These are phyloP conservation scores for Synanthedon tipuliformis DNA, from an alignment of 2,888 invertebrate species.

Conservation along the genomic window DNA sequence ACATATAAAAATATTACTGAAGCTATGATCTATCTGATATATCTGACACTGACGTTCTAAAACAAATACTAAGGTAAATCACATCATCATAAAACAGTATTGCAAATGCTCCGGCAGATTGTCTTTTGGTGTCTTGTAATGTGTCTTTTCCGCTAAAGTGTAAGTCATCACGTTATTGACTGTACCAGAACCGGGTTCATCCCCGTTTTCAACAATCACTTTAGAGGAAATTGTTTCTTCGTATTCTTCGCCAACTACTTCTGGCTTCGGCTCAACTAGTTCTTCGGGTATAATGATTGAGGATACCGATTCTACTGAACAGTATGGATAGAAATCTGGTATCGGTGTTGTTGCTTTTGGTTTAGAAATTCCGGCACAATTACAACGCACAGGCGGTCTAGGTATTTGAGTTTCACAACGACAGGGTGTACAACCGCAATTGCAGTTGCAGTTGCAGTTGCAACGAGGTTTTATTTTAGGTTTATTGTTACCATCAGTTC, in stretches of 20 bases:
- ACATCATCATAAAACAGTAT: constrained; percentile 49
- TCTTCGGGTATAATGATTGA: constrained; percentile 33
- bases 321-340: constrained; percentile 29
- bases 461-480: constrained; percentile 16
- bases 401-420: constrained; percentile 36
- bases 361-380: not conserved
- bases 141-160: constrained; percentile 50
- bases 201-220: constrained; percentile 43
- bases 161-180: constrained; percentile 58
- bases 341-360: constrained; percentile 32
- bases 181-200: constrained; percentile 43
- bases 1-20: too few species aligned
- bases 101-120: constrained; percentile 55
- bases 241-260: constrained; percentile 47
- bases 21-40: too few species aligned
- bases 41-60: too few species aligned
- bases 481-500: constrained; percentile 14
- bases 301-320: constrained; percentile 31
- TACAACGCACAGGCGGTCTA: constrained; percentile 20
- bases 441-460: constrained; percentile 11
- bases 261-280: constrained; percentile 34
- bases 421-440: too few species aligned
- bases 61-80: not conserved
- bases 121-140: constrained; percentile 47
- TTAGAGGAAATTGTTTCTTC: constrained; percentile 53